Evolutionary conservation across 2,113 vertebrate genomes (phyloP), one percentile per base, ranked within the genome.

Genomic region (Podiceps cristatus): DNA sequence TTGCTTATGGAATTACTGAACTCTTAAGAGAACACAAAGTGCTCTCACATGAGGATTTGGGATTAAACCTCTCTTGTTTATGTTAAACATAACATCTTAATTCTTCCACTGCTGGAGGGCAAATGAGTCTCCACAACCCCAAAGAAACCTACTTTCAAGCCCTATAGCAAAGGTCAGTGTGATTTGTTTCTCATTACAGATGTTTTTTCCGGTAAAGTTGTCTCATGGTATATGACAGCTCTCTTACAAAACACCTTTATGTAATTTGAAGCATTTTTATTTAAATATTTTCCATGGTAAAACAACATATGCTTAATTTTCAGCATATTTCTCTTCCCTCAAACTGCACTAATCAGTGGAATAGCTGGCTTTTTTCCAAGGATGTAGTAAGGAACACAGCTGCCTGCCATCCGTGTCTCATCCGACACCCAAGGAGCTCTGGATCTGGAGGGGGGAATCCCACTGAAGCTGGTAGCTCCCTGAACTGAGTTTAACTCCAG

Each of bases 1-100:
- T 97, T 96, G 88, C 93, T 97, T 97, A 96, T 85, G 94, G 94
- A 96, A 95, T 97, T 97, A 97, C 77, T 93, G 92, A 94, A 97
- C 85, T 93, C 95, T 88, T 45, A 77, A 96, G 87, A 82, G 93
- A 95, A 94, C 90, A 96, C 83, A 95, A 96, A 98, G 92, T 94
- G 95, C 81, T 91, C 86, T 95, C 80, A 90, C 92, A 94, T 72
- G 74, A 96, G 94, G 93, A 95, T 95, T 96, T 95, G 88, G 89
- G 94, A 97, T 96, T 96, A 96, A 96, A 96, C 59, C 84, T 96
- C 93, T 90, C 44, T 66, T 96, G 91, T 96, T 96, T 96, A 79
- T 92, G 90, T 96, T 95, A 95, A 97, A 96, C 88, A 91, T 91
- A 79, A 92, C 94, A 86, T 94, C 81, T 95, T 96, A 92, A 96